Evolutionary conservation across 2,888 invertebrate species (phyloP), one percentile per base, ranked within the genome.

Genomic region (Drosophila emarginata): DNA sequence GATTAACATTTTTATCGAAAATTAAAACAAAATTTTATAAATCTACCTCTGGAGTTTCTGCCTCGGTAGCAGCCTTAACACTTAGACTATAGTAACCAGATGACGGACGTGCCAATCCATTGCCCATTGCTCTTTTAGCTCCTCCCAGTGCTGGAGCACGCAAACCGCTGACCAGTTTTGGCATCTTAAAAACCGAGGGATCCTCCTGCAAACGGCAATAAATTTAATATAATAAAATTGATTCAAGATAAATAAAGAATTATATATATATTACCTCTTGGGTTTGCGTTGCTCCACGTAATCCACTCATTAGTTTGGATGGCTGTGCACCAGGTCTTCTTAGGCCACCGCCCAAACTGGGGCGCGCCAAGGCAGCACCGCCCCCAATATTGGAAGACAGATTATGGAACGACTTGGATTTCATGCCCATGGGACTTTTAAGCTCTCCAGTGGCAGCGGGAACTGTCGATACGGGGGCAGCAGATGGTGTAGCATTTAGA

Each of bases 371-470:
- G 0, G 67, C 59, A 45, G 65, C 23, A 63, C 61, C 72, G 53
- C 78, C 82, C 14, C 78, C 80, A 28, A 86, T 70, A 59, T 89
- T 88, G 61, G 88, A 87, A 64, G 89, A 85, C 66, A 92, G 77
- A 74, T 92, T 92, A 67, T 91, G 91, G 85, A 91, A 91, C 21
- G 92, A 92, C 68, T 92, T 92, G 5, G 92, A 91, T 79, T 92
- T 92, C 15, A 89, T 89, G 51, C 92, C 92, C 91, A 92, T 91
- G 4, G 92, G 91, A 74, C 91, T 91, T 66, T 91, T 91, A 2
- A 91, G 70, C 37, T 90, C 90, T 9, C 60, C 69, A 36, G 60
- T 58, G 26, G 62, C 32, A 9, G 69, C 51, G 2, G 77, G 65
- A 15, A 59, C 53, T 32, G 64, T 54, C 11, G 45, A 21, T 18